Evolutionary conservation across 2,888 invertebrate species (phyloP).

Genomic region (Charanyca ferruginea): DNA sequence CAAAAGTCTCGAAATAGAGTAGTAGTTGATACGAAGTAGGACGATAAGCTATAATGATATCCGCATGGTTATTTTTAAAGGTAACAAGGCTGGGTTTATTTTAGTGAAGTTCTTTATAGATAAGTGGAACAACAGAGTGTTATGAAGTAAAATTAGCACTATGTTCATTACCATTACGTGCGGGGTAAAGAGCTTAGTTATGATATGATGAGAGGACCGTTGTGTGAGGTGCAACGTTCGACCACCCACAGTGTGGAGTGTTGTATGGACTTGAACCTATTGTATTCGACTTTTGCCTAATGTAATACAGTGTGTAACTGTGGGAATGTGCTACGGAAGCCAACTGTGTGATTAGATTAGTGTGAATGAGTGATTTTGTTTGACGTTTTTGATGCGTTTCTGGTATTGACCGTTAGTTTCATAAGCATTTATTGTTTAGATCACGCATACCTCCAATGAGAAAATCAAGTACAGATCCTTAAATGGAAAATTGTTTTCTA

Average conservation of each 20-base stretch:
- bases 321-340: constrained; percentile 77
- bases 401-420: constrained; percentile 51
- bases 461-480: background rate
- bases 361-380: constrained; percentile 79
- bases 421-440: constrained; percentile 27
- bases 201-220: constrained; percentile 73
- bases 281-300: constrained; percentile 72
- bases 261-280: constrained; percentile 69
- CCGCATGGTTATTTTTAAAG: constrained; percentile 54
- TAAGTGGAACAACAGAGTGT: constrained; percentile 61
- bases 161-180: constrained; percentile 65
- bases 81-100: constrained; percentile 51
- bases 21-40: constrained; percentile 2
- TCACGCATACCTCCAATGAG: background rate
- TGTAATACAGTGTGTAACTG: constrained; percentile 63
- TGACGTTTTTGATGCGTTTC: constrained; percentile 71
- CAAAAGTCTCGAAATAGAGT: background rate
- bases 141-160: constrained; percentile 68
- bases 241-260: constrained; percentile 77
- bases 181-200: constrained; percentile 68
- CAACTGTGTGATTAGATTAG: constrained; percentile 79
- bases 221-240: constrained; percentile 79
- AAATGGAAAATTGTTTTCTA: background rate
- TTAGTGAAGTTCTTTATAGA: constrained; percentile 52
- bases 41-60: constrained; percentile 52